Conservation (phyloP, 2,888 invertebrate species). For the Xanthia icteritia region DNA sequence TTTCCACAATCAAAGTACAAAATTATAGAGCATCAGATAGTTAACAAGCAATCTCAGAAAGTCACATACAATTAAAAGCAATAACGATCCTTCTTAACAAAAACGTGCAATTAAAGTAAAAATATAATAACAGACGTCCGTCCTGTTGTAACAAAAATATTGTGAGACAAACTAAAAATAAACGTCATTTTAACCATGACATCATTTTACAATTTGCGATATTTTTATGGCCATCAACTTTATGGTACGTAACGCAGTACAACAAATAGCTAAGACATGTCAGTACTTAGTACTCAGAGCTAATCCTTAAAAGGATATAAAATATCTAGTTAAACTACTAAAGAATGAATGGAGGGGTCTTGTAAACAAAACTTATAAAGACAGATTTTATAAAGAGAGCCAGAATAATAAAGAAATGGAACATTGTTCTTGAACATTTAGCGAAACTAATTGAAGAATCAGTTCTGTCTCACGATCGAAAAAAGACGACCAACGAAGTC, state of each 20-base stretch:
- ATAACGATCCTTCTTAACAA: constrained; percentile 14
- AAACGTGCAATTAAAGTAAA: constrained; percentile 27
- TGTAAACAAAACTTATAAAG: constrained; percentile 20
- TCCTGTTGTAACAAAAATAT: constrained; percentile 33
- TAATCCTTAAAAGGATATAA: constrained; percentile 49
- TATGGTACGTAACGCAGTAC: constrained; percentile 29
- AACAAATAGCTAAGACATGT: constrained; percentile 24
- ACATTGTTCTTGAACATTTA: not conserved
- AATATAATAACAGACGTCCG: constrained; percentile 20
- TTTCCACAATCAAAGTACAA: constrained; percentile 5
- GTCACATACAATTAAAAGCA: constrained; percentile 24
- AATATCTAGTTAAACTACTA: constrained; percentile 38
- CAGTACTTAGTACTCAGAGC: constrained; percentile 16
- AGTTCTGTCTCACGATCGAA: constrained; percentile 40
- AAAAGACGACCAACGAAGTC: not conserved
- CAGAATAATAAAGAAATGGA: not conserved
- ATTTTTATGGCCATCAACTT: constrained; percentile 45
- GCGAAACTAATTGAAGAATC: constrained; percentile 32
- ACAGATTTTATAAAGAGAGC: not conserved
- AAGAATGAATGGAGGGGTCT: constrained; percentile 16
- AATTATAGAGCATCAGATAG: not conserved
- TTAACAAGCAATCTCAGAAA: constrained; percentile 18
- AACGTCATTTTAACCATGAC: constrained; percentile 36
- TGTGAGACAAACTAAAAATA: constrained; percentile 42
- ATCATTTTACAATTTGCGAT: constrained; percentile 40